Conservation (phyloP, 2,888 invertebrate genomes). For the Dexiosoma caninum region DNA sequence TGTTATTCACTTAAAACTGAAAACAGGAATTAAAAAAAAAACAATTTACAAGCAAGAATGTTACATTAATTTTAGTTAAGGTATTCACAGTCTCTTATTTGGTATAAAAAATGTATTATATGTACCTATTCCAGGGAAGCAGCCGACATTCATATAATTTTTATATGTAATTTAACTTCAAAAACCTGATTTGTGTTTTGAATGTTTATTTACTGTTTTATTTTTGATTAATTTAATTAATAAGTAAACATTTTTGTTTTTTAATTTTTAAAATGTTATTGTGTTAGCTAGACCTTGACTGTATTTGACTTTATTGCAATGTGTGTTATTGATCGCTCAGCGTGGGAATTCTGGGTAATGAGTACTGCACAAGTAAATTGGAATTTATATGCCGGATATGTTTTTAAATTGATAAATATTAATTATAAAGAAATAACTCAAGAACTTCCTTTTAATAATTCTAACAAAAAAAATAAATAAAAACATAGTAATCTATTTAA, state of each 20-base stretch:
- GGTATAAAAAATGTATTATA: no score
- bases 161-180: background rate
- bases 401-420: slow-evolving; percentile 42
- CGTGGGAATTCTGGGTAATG: slow-evolving; percentile 47
- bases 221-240: background rate
- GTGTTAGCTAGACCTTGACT: slow-evolving; percentile 42
- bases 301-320: background rate
- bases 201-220: no score
- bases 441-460: background rate
- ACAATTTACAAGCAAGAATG: background rate
- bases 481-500: background rate
- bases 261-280: background rate
- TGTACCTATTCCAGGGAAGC: no score
- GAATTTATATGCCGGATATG: slow-evolving; percentile 48
- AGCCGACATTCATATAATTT: background rate
- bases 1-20: background rate
- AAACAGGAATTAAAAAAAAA: slow-evolving; percentile 3
- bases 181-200: background rate
- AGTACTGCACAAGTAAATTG: background rate
- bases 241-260: background rate
- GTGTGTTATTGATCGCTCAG: background rate
- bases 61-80: background rate
- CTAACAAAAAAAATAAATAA: background rate
- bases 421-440: background rate
- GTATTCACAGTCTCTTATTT: background rate